Evolutionary conservation across 2,113 vertebrate species (phyloP), one percentile per base, ranked within the genome.

Genomic region (Scolopax mira): DNA sequence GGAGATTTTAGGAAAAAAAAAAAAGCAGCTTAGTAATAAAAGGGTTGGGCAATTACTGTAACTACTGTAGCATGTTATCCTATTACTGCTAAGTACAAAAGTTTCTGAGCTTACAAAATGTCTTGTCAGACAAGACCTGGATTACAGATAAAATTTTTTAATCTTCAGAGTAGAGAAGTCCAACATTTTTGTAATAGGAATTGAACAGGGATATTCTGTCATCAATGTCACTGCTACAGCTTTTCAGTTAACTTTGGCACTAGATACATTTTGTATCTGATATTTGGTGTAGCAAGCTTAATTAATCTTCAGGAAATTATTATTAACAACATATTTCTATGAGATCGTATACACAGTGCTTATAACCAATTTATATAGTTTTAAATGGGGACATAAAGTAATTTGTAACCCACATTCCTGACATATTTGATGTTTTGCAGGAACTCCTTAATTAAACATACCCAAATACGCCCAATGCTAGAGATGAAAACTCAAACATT

Each of bases 101-200:
- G 74, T 90, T 92, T 89, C 90, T 77, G 88, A 91, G 93, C 52
- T 93, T 96, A 93, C 84, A 95, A 96, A 95, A 91, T 75, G 69
- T 95, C 91, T 57, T 95, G 85, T 96, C 95, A 97, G 89, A 97
- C 65, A 96, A 97, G 92, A 92, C 85, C 90, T 89, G 91, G 86
- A 96, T 96, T 91, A 72, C 69, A 93, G 91, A 37, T 41, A 18
- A 85, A 67, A 4, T 79, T 85, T 96, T 97, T 95, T 94, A 96
- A 97, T 97, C 96, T 95, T 94, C 81, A 3, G 42, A 92, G 52
- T 69, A 72, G 60, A 96, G 87, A 72, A 87, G 28, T 84, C 70
- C 13, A 77, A 46, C 5, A 67, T 55, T 88, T 90, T 91, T 93
- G 60, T 89, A 85, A 90, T 22, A 74, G 75, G 57, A 74, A 77